phyloP scores from a whole-genome alignment of 92 coral and sea anemone species.

The Epizoanthus rinbou region DNA sequence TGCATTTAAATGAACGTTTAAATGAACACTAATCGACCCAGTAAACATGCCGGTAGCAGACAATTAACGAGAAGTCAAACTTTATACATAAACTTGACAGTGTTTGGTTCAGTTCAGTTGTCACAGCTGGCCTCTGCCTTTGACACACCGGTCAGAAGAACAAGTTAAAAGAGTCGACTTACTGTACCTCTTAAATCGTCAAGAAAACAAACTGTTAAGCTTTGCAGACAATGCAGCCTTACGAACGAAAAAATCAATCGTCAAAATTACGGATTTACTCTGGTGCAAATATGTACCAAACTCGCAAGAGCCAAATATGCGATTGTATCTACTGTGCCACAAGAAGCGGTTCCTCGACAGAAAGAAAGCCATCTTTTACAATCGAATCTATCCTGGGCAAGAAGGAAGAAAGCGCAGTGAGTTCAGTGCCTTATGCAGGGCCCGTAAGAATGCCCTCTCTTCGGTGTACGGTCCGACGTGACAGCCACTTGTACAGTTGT shows the following conservation, averaged over 20 bases:
- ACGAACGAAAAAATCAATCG: slow-evolving; percentile 1
- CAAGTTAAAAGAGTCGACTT: background rate
- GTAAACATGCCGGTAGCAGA: slow-evolving; percentile 19
- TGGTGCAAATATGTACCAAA: background rate
- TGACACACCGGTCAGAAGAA: background rate
- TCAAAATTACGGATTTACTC: background rate
- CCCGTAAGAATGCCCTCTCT: background rate
- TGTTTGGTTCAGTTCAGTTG: slow-evolving; percentile 10
- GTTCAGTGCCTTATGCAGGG: background rate
- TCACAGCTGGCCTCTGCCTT: background rate
- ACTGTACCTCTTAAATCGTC: background rate
- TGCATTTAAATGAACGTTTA: slow-evolving; percentile 38
- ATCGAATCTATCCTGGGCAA: slow-evolving; percentile 36
- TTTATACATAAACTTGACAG: slow-evolving; percentile 17
- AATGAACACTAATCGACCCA: slow-evolving; percentile 39
- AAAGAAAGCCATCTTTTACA: slow-evolving; percentile 20
- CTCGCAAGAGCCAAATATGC: background rate
- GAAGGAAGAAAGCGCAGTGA: slow-evolving; percentile 13
- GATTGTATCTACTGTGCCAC: slow-evolving; percentile 14
- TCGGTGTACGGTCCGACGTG: background rate
- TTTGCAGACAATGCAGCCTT: slow-evolving; percentile 27
- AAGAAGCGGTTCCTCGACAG: background rate
- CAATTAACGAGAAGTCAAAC: slow-evolving; percentile 18
- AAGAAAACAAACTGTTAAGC: background rate
- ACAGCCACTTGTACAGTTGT: slow-evolving; percentile 6